Evolutionary conservation across 2,113 vertebrate species (phyloP).

Genomic region (Cynocephalus volans): DNA sequence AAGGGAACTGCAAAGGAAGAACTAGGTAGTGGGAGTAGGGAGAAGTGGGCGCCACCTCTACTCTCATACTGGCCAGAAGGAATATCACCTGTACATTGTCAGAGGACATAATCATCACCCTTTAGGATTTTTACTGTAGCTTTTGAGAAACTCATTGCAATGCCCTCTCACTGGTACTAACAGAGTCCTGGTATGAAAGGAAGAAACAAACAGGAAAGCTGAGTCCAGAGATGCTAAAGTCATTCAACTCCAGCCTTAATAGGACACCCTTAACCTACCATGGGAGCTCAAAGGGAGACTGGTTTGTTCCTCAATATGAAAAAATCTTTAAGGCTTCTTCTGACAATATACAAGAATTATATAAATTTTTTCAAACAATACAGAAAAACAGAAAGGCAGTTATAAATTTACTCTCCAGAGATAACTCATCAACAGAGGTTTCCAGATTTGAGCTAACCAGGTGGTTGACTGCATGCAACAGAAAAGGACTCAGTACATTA

Average conservation of each 20-base stretch:
- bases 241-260: not conserved
- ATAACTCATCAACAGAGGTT: not conserved
- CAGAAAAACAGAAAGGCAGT: not conserved
- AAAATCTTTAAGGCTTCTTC: slow-evolving; percentile 36
- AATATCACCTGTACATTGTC: not conserved
- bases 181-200: not conserved
- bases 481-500: not conserved
- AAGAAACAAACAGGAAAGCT: not conserved
- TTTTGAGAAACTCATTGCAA: slow-evolving; percentile 45
- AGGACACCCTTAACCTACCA: not conserved
- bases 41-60: not conserved
- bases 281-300: not conserved
- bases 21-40: not conserved
- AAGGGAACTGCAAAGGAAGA: not conserved
- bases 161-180: not conserved
- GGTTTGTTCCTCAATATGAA: not conserved
- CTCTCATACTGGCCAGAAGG: not conserved
- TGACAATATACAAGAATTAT: slow-evolving; percentile 1
- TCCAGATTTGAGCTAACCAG: not conserved
- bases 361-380: not conserved
- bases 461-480: not conserved
- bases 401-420: not conserved
- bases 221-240: not conserved
- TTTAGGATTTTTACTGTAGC: not conserved
- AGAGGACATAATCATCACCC: not conserved